These are phyloP conservation scores for Phylloscopus whistleri DNA, from an alignment of 2,113 vertebrate species.

Conservation along the genomic window DNA sequence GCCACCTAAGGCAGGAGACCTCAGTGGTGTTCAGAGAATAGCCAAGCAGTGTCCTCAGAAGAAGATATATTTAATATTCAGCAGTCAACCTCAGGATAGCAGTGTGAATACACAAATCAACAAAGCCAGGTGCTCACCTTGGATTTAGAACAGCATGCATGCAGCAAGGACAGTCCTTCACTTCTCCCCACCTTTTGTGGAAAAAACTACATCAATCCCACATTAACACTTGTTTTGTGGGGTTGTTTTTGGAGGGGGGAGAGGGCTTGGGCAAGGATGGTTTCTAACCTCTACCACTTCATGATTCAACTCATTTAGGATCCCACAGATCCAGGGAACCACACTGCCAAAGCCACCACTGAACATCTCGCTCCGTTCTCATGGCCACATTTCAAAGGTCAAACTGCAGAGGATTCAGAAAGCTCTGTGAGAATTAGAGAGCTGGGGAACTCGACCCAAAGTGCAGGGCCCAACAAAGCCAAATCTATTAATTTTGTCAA, in stretches of 20 bases:
- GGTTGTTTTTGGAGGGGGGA: rapidly evolving
- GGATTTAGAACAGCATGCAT: background rate
- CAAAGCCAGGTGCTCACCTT: background rate
- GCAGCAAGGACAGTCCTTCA: background rate
- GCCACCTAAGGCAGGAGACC: background rate
- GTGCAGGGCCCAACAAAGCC: background rate
- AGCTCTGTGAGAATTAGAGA: background rate
- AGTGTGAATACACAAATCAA: background rate
- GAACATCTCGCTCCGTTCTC: background rate
- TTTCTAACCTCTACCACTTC: background rate
- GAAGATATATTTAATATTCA: background rate
- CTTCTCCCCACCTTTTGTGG: background rate
- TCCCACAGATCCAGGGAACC: background rate
- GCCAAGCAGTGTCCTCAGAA: background rate
- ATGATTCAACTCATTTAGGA: background rate
- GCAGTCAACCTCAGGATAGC: background rate
- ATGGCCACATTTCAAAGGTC: background rate
- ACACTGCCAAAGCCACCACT: background rate
- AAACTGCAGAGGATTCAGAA: background rate
- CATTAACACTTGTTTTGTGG: rapidly evolving
- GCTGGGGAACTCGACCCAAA: background rate
- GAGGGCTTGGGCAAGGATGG: background rate
- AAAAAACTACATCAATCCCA: background rate
- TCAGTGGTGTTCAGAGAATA: background rate
- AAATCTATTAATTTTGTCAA: background rate